phyloP scores from a whole-genome alignment of 2,888 invertebrate genomes.

The Psylliodes chrysocephalus region DNA sequence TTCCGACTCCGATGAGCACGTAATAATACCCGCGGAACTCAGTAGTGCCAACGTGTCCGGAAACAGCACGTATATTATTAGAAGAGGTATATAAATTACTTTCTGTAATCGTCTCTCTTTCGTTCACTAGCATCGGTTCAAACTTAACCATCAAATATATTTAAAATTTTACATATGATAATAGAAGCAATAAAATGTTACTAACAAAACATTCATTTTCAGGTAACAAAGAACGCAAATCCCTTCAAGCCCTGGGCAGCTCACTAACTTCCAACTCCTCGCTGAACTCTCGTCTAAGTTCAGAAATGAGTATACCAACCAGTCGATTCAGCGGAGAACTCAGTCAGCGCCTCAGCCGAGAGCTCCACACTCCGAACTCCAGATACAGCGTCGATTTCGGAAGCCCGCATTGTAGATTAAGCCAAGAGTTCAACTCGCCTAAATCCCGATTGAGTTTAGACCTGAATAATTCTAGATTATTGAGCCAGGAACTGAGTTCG shows the following conservation, averaged over 20 bases:
- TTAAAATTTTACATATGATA: too few species aligned
- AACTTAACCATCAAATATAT: too few species aligned
- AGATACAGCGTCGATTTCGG: slow-evolving; percentile 77
- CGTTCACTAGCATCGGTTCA: too few species aligned
- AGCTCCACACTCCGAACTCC: slow-evolving; percentile 71
- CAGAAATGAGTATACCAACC: slow-evolving; percentile 71
- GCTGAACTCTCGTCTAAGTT: slow-evolving; percentile 72
- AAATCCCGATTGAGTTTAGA: slow-evolving; percentile 72
- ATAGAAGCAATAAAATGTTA: background rate
- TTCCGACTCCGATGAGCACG: slow-evolving; percentile 70
- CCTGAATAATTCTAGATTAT: slow-evolving; percentile 66
- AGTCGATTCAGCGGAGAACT: slow-evolving; percentile 70
- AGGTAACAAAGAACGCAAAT: slow-evolving; percentile 71
- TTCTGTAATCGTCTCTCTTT: background rate
- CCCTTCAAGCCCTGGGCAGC: slow-evolving; percentile 71
- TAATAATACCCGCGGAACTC: slow-evolving; percentile 58
- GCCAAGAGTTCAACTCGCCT: slow-evolving; percentile 69
- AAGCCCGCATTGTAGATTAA: slow-evolving; percentile 69
- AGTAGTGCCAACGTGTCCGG: slow-evolving; percentile 66
- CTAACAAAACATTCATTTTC: slow-evolving; percentile 15
- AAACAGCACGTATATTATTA: slow-evolving; percentile 83
- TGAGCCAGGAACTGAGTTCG: slow-evolving; percentile 59
- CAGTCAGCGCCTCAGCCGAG: slow-evolving; percentile 62
- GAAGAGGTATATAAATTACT: slow-evolving; percentile 69
- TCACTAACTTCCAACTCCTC: slow-evolving; percentile 68